Evolutionary conservation across 1,140 invertebrate species (phyloP).

Genomic region (Venturia canescens): DNA sequence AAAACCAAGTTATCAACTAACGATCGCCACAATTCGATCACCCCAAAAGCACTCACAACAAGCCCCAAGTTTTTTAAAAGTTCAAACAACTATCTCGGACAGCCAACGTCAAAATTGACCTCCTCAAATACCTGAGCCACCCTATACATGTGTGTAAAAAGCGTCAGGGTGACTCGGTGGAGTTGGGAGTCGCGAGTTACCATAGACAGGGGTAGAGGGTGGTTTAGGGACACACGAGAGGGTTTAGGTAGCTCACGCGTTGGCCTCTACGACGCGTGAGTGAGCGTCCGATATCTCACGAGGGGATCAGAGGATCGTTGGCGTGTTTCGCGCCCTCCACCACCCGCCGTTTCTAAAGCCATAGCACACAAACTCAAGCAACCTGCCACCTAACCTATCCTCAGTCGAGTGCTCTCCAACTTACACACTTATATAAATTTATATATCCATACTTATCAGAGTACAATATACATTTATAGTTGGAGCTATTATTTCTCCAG

Average conservation of each 20-base stretch:
- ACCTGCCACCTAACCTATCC: slow-evolving; percentile 47
- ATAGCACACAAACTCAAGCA: slow-evolving; percentile 42
- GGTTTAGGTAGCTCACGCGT: slow-evolving; percentile 26
- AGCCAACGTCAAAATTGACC: no score
- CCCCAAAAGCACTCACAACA: no score
- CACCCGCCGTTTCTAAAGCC: slow-evolving; percentile 60
- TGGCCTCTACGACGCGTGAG: slow-evolving; percentile 66
- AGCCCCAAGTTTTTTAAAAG: no score
- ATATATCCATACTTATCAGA: no score
- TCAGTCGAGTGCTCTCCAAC: slow-evolving; percentile 16
- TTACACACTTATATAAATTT: neutral
- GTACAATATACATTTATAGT: no score
- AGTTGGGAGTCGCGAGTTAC: slow-evolving; percentile 22
- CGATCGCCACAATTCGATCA: no score
- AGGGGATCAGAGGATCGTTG: slow-evolving; percentile 76
- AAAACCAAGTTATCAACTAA: no score
- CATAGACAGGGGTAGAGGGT: neutral
- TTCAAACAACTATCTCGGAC: no score
- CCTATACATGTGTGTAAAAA: neutral
- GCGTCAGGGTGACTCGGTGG: slow-evolving; percentile 51
- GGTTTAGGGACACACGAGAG: slow-evolving; percentile 30
- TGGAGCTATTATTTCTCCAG: no score
- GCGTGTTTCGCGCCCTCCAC: slow-evolving; percentile 68
- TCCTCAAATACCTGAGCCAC: no score
- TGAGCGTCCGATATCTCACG: slow-evolving; percentile 75